A percentile compares a stretch with the other conserved stretches of the same genome.
Evolutionary conservation across 2,797 vertebrate genomes (phyloP).

Genomic region (Pangasius mekongensis): DNA sequence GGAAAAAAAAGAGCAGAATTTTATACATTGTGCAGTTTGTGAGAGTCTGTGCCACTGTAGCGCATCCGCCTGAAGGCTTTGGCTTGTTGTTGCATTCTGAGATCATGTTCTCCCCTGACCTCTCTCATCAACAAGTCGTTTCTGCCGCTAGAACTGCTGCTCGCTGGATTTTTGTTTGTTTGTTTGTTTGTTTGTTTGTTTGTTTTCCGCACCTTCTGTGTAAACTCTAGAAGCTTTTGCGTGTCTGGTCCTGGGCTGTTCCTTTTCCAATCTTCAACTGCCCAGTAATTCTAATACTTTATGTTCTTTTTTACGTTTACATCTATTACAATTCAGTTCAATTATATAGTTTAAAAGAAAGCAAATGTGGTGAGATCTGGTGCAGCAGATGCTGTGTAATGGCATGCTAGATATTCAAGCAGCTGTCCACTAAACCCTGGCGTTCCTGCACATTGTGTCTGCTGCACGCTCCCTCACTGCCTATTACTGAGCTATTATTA

Average conservation of each 20-base stretch:
- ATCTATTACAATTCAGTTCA: not conserved
- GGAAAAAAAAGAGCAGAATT: not conserved
- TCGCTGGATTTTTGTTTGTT: not conserved
- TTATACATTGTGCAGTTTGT: not conserved
- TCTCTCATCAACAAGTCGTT: not conserved
- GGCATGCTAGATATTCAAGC: constrained; percentile 49
- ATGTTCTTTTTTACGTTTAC: not conserved
- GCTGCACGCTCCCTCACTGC: constrained; percentile 29
- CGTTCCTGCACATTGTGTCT: constrained; percentile 41
- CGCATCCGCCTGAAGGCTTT: not conserved
- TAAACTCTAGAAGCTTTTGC: not conserved
- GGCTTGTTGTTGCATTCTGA: not conserved
- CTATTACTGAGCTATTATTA: constrained; percentile 54
- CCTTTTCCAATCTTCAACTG: not conserved
- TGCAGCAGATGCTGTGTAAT: constrained; percentile 33
- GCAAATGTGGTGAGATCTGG: not conserved
- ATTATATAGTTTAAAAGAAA: not conserved
- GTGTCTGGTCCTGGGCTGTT: not conserved
- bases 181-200: not conserved
- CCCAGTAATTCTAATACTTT: not conserved
- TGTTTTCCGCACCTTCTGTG: not conserved
- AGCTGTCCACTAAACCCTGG: constrained; percentile 61
- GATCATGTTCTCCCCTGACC: not conserved
- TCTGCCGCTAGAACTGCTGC: not conserved
- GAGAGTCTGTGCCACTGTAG: not conserved